Percentiles rank a stretch among this genome's conserved stretches.
Conservation (phyloP, 2,888 invertebrate species). For the Euzetes globulus region DNA sequence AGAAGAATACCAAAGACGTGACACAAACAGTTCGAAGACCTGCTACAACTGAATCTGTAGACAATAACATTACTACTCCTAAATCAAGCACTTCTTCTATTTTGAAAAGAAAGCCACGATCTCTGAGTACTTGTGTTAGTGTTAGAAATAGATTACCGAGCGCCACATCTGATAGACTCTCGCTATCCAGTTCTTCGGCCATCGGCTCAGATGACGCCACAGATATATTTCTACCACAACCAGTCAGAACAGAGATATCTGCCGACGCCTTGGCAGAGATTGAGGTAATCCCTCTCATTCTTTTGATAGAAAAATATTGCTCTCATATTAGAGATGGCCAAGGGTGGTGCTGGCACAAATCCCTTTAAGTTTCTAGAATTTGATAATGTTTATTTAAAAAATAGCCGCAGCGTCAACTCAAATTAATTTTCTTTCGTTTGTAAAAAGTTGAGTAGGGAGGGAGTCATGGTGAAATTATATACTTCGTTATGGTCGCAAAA, state of each 20-base stretch:
- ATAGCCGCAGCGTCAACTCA: no score
- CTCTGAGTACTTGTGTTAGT: slow-evolving; percentile 1
- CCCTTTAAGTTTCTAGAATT: background rate
- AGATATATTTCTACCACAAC: slow-evolving; percentile 7
- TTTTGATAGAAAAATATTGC: background rate
- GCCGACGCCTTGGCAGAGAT: slow-evolving; percentile 41
- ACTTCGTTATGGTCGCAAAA: no score
- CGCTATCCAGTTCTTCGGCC: slow-evolving; percentile 25
- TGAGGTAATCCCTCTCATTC: slow-evolving; percentile 35
- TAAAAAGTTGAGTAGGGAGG: no score
- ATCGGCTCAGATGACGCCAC: slow-evolving; percentile 23
- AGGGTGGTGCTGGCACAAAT: no score
- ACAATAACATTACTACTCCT: background rate
- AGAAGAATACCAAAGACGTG: background rate
- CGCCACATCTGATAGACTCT: slow-evolving; percentile 3
- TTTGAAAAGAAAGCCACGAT: slow-evolving; percentile 11
- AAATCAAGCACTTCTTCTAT: background rate
- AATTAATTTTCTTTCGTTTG: no score
- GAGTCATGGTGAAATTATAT: no score
- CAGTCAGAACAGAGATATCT: slow-evolving; percentile 37
- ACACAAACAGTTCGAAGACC: background rate
- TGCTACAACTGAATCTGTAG: background rate
- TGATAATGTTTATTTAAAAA: no score
- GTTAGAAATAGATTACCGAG: background rate
- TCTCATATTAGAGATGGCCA: no score